Evolutionary conservation across 92 coral and sea anemone species (phyloP).

Genomic region (Zoanthus gigantus): DNA sequence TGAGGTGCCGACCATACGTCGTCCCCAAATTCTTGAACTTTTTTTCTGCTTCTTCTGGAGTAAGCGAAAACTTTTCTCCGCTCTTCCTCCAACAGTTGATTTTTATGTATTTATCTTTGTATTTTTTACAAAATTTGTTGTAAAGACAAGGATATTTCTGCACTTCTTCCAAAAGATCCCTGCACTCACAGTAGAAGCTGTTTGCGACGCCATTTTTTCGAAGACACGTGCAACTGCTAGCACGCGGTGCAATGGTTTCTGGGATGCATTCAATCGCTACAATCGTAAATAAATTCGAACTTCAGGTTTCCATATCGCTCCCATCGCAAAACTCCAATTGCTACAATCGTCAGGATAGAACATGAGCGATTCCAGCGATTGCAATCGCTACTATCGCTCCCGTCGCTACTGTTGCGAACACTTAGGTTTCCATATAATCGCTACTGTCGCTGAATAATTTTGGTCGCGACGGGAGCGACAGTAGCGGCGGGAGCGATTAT

Average conservation of each 20-base stretch:
- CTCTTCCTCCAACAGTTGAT: constrained; percentile 27
- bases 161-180: too few species aligned
- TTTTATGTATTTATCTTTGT: neutral
- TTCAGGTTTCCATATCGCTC: neutral
- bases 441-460: too few species aligned
- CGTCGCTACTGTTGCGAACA: too few species aligned
- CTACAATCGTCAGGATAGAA: neutral
- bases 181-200: neutral
- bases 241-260: neutral
- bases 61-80: constrained; percentile 6
- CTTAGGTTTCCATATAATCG: too few species aligned
- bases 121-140: constrained; percentile 1
- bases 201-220: neutral
- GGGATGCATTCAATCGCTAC: too few species aligned
- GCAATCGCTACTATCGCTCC: too few species aligned
- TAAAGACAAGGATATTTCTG: too few species aligned
- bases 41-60: constrained; percentile 29
- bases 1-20: constrained; percentile 5
- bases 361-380: neutral
- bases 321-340: neutral
- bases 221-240: neutral
- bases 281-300: neutral
- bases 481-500: too few species aligned
- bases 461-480: too few species aligned
- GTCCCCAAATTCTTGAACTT: constrained; percentile 16